Conservation (phyloP, 1,140 invertebrate species). For the Rhynchophorus ferrugineus region DNA sequence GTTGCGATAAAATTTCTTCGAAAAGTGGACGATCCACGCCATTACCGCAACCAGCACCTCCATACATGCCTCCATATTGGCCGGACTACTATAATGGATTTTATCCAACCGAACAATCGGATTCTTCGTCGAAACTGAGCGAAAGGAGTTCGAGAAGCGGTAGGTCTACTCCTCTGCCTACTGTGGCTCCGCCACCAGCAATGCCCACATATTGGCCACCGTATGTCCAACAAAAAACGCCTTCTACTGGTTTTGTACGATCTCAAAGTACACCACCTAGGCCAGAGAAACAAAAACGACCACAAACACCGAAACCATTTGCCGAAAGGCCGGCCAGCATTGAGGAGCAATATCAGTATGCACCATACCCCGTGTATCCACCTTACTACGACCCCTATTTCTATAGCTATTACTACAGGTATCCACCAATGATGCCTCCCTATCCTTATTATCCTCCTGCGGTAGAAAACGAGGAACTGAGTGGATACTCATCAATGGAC, state of each 20-base stretch:
- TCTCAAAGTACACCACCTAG: constrained; percentile 8
- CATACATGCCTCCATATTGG: constrained; percentile 16
- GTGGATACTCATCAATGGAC: constrained; percentile 42
- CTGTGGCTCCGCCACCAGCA: constrained; percentile 8
- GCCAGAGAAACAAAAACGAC: constrained; percentile 4
- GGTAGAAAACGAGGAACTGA: constrained; percentile 37
- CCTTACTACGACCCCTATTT: constrained; percentile 37
- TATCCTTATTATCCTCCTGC: constrained; percentile 26
- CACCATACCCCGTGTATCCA: constrained; percentile 24
- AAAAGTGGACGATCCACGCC: constrained; percentile 13
- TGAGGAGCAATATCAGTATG: constrained; percentile 19
- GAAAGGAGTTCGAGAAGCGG: constrained; percentile 12
- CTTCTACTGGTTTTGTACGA: background rate
- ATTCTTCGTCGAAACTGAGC: constrained; percentile 12
- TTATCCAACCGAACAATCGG: constrained; percentile 12
- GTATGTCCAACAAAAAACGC: constrained; percentile 20
- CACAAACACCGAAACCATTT: constrained; percentile 6
- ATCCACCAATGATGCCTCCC: constrained; percentile 30
- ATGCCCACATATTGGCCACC: constrained; percentile 22
- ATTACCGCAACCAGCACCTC: constrained; percentile 4
- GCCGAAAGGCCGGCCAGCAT: constrained; percentile 1
- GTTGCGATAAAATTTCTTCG: constrained; percentile 1
- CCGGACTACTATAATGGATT: constrained; percentile 18
- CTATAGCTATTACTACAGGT: constrained; percentile 35
- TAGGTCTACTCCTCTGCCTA: constrained; percentile 10